Conservation (phyloP, 2,888 invertebrate genomes). For the Cerastis rubricosa region DNA sequence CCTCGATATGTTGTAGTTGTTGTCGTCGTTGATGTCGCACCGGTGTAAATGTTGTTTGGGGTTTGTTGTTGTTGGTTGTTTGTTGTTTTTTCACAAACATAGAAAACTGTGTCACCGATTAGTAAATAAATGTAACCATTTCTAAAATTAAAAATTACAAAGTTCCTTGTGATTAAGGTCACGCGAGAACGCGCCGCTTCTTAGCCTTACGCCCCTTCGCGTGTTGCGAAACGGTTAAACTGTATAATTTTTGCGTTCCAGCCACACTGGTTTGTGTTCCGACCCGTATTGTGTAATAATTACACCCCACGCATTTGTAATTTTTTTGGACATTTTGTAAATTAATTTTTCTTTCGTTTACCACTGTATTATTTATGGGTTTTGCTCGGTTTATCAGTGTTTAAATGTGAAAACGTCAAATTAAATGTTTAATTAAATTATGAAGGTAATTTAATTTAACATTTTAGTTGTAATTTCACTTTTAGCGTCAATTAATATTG, state of each 20-base stretch:
- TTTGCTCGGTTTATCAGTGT: slow-evolving; percentile 27
- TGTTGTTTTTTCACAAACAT: slow-evolving; percentile 31
- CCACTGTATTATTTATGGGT: slow-evolving; percentile 38
- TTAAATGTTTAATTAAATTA: slow-evolving; percentile 32
- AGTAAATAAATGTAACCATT: slow-evolving; percentile 66
- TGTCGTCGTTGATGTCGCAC: no score
- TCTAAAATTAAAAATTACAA: slow-evolving; percentile 73
- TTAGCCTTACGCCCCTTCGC: slow-evolving; percentile 75
- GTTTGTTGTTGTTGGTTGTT: no score
- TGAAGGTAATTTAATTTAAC: not conserved
- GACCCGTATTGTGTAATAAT: slow-evolving; percentile 64
- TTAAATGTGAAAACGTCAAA: slow-evolving; percentile 10
- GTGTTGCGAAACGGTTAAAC: slow-evolving; percentile 72
- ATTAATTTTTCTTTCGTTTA: slow-evolving; percentile 44
- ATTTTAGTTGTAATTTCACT: not conserved
- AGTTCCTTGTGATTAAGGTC: slow-evolving; percentile 71
- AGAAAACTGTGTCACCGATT: slow-evolving; percentile 48
- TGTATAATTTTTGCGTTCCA: slow-evolving; percentile 77
- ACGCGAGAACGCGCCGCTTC: slow-evolving; percentile 69
- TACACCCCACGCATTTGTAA: slow-evolving; percentile 64
- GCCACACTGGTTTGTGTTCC: slow-evolving; percentile 66
- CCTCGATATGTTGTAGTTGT: no score
- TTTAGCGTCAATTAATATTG: no score
- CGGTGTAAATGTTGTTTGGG: not conserved
- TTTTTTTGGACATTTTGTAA: slow-evolving; percentile 54